A percentile compares a stretch with the other conserved stretches of the same genome.
Evolutionary conservation across 2,797 vertebrate species (phyloP).

Genomic region (Etheostoma perlongum): DNA sequence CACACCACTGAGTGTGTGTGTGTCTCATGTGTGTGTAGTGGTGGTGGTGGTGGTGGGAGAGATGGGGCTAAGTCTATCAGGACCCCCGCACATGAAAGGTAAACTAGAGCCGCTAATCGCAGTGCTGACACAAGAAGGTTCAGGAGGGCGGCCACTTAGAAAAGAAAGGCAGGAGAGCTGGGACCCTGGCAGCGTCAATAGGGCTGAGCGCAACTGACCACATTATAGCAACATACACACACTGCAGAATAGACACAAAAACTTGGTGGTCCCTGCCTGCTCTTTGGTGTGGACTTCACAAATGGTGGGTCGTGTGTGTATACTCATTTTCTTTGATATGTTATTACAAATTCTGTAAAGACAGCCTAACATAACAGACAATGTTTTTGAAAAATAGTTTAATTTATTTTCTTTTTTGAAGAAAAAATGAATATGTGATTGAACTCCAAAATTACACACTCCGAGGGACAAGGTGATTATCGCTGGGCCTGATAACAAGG

Average conservation of each 20-base stretch:
- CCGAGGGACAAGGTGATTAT: constrained; percentile 40
- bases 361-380: neutral
- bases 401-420: constrained; percentile 23
- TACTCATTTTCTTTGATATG: constrained; percentile 31
- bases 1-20: constrained; percentile 76
- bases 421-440: constrained; percentile 34
- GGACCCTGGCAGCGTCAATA: constrained; percentile 70
- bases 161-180: constrained; percentile 78
- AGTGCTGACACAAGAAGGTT: constrained; percentile 79
- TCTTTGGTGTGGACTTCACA: constrained; percentile 51
- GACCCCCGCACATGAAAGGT: constrained; percentile 83
- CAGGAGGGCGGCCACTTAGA: constrained; percentile 82
- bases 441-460: constrained; percentile 16
- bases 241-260: constrained; percentile 65
- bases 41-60: constrained; percentile 40
- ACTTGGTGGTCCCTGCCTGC: constrained; percentile 71
- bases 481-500: constrained; percentile 19
- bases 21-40: constrained; percentile 62
- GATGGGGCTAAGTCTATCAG: constrained; percentile 73
- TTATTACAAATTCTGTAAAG: constrained; percentile 18
- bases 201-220: constrained; percentile 70
- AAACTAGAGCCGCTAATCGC: constrained; percentile 78
- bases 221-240: constrained; percentile 77
- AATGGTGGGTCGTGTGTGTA: constrained; percentile 25
- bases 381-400: constrained; percentile 33